These are phyloP conservation scores for Drosophila merina DNA, from an alignment of 2,888 invertebrate species.

Conservation along the genomic window DNA sequence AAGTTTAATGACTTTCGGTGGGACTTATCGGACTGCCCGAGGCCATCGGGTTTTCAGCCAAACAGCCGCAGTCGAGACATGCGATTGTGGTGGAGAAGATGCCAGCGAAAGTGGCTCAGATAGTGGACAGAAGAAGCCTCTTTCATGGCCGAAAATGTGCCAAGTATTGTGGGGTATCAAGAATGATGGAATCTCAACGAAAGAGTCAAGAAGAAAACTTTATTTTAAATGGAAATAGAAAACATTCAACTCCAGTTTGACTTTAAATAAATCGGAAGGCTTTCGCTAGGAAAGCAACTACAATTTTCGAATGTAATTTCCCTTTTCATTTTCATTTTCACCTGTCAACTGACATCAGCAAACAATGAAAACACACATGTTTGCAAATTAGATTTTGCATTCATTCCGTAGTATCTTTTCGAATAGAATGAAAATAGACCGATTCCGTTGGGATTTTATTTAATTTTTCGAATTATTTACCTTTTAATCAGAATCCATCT, in stretches of 20 bases:
- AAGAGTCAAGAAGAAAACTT: background rate
- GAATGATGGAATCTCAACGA: background rate
- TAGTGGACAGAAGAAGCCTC: constrained; percentile 4
- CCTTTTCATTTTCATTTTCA: constrained; percentile 1
- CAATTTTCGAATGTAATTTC: background rate
- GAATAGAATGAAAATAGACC: background rate
- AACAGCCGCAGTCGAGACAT: constrained; percentile 25
- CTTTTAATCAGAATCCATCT: constrained; percentile 18
- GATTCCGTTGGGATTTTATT: constrained; percentile 7
- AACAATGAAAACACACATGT: background rate
- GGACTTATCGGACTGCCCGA: constrained; percentile 33
- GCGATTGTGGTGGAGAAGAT: constrained; percentile 28
- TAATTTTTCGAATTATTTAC: constrained; percentile 3
- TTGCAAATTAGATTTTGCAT: constrained; percentile 2
- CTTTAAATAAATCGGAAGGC: background rate
- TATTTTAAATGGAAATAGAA: background rate
- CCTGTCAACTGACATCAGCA: constrained; percentile 1
- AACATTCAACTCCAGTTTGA: background rate
- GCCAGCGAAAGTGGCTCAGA: constrained; percentile 28
- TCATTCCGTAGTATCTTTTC: background rate
- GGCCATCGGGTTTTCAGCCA: constrained; percentile 22
- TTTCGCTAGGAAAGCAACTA: background rate
- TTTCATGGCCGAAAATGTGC: background rate
- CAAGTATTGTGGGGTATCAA: background rate
- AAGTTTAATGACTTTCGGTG: constrained; percentile 51